Evolutionary conservation across 2,888 invertebrate genomes (phyloP), one percentile per base, ranked within the genome.

Genomic region (Drosophila quinaria): DNA sequence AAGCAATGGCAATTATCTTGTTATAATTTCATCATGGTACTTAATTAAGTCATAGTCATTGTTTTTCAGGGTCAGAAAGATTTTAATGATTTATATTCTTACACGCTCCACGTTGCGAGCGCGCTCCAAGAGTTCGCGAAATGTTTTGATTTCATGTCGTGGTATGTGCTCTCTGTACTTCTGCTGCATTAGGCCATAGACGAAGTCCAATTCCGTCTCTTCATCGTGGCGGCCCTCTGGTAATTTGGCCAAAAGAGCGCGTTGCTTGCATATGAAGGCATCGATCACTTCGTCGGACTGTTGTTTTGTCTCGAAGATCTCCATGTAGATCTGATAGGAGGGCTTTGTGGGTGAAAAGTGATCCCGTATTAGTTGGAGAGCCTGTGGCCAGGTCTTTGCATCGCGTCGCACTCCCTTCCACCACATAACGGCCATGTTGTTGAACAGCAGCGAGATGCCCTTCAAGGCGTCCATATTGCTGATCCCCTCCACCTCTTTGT

Each of bases 271-370:
- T n/a, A n/a, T n/a, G n/a, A n/a, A n/a, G n/a, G n/a, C n/a, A n/a
- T n/a, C n/a, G n/a, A n/a, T n/a, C n/a, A n/a, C n/a, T n/a, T n/a
- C n/a, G n/a, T n/a, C n/a, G n/a, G n/a, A n/a, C n/a, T n/a, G n/a
- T n/a, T n/a, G n/a, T n/a, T n/a, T n/a, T n/a, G n/a, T n/a, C n/a
- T n/a, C n/a, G n/a, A 91, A 91, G 17, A 92, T 90, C 64, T 92
- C 91, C 81, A 89, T 78, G 64, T 92, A 92, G 49, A 92, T 72
- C 67, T 91, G 91, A 62, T 92, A 92, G 2, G 91, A 76, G 1
- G 92, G 91, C 49, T 91, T 92, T 2, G 91, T 88, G 31, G 92
- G 92, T 1, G 91, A 91, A 60, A 92, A 92, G 62, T 92, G 91
- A 31, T 91, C 91, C 9, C 91, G 89, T 3, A 92, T 74, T 59